A percentile compares a stretch with the other conserved stretches of the same genome.
Evolutionary conservation across 2,113 vertebrate genomes (phyloP).

Genomic region (Drymodes brunneopygia): DNA sequence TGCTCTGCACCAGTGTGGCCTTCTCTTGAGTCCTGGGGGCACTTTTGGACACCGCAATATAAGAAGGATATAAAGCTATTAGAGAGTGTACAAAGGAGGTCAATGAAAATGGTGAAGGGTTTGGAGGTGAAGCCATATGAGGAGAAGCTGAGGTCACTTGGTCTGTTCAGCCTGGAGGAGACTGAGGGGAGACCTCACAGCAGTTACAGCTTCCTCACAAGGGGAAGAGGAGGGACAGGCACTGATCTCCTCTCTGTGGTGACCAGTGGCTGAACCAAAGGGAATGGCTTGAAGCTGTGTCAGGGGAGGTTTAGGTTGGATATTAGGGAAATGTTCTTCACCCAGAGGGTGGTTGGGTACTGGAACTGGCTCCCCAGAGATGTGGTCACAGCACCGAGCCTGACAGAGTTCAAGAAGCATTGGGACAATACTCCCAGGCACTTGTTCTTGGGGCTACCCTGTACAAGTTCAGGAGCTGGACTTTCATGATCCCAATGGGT

Average conservation of each 20-base stretch:
- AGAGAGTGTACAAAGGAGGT: not conserved
- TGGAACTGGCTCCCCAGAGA: not conserved
- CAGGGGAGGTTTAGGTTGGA: not conserved
- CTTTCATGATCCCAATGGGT: accelerated
- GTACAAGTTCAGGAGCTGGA: not conserved
- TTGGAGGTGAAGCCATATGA: not conserved
- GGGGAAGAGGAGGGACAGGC: not conserved
- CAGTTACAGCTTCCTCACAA: accelerated
- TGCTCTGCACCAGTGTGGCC: accelerated
- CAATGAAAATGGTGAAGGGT: not conserved
- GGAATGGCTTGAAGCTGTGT: not conserved
- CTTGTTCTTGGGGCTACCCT: not conserved
- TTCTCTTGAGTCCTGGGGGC: not conserved
- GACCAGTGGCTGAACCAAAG: accelerated
- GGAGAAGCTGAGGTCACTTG: not conserved
- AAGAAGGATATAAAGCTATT: not conserved
- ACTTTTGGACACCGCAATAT: not conserved
- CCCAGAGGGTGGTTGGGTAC: accelerated
- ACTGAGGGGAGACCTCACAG: accelerated
- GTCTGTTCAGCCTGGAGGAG: not conserved
- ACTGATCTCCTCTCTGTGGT: not conserved
- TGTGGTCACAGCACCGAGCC: not conserved
- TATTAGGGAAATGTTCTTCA: not conserved
- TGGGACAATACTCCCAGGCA: not conserved
- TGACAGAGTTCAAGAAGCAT: not conserved